Evolutionary conservation across 2,113 vertebrate genomes (phyloP).

Genomic region (Cheilinus undulatus): DNA sequence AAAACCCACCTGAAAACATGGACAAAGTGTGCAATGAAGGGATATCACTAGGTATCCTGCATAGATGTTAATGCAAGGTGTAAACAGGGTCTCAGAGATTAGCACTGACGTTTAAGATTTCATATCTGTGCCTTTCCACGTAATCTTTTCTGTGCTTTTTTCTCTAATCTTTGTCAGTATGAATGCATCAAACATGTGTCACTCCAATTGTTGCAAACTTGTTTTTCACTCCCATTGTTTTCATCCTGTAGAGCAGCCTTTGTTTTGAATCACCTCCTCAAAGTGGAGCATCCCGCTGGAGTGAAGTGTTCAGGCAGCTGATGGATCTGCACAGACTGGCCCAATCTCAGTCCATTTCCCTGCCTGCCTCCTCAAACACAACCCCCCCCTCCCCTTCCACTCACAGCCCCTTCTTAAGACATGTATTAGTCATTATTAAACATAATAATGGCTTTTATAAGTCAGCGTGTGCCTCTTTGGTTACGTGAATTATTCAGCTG

Average conservation of each 20-base stretch:
- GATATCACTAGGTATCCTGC: no score
- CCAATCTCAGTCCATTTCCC: conserved; percentile 67
- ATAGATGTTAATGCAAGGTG: no score
- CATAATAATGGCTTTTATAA: conserved; percentile 86
- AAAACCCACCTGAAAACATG: no score
- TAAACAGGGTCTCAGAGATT: no score
- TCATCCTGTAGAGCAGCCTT: not conserved
- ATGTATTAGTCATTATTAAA: conserved; percentile 86
- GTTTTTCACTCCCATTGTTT: no score
- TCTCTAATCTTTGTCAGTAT: no score
- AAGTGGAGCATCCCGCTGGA: conserved; percentile 14
- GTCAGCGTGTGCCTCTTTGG: conserved; percentile 78
- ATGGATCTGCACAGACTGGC: conserved; percentile 47
- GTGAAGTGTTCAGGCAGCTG: conserved; percentile 14
- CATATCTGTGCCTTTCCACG: no score
- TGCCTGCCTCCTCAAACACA: conserved; percentile 25
- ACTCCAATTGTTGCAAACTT: no score
- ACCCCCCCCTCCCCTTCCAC: conserved; percentile 25
- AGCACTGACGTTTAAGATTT: no score
- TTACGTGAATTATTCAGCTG: conserved; percentile 83
- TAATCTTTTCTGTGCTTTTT: no score
- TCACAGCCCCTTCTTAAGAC: conserved; percentile 45
- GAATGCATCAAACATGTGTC: no score
- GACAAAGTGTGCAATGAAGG: no score
- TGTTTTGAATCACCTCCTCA: conserved; percentile 7